A percentile compares a stretch with the other conserved stretches of the same genome.
Conservation (phyloP, 2,113 vertebrate genomes). For the Chaetodon trifascialis region DNA sequence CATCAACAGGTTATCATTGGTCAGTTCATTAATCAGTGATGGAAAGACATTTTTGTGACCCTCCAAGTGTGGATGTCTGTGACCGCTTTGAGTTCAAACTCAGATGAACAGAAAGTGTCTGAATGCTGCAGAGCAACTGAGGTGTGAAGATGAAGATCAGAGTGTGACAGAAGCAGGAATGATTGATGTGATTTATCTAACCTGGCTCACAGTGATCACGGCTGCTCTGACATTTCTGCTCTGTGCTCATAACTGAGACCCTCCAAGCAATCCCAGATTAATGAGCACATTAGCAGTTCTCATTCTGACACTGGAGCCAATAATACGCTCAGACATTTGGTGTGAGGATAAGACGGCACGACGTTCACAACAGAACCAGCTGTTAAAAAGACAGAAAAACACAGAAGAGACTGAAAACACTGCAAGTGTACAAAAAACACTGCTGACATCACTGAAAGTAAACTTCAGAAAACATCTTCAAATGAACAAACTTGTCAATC, state of each 20-base stretch:
- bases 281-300: constrained; percentile 25
- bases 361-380: too few relatives aligned
- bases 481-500: not conserved
- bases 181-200: constrained; percentile 17
- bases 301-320: not conserved
- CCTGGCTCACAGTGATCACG: constrained; percentile 10
- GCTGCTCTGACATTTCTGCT: constrained; percentile 26
- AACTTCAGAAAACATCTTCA: not conserved
- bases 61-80: too few relatives aligned
- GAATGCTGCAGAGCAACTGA: not conserved
- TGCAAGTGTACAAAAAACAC: not conserved
- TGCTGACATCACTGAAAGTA: not conserved
- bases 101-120: not conserved
- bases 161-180: not conserved
- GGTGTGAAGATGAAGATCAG: not conserved
- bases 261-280: constrained; percentile 31
- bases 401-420: not conserved
- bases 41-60: not conserved
- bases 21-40: not conserved
- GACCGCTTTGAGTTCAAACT: not conserved
- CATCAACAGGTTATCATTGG: not conserved
- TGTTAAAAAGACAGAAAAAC: not conserved
- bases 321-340: not conserved
- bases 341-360: not conserved
- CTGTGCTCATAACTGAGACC: constrained; percentile 12